These are phyloP conservation scores for Taeniopygia guttata DNA, from an alignment of 2,797 vertebrate genomes.

Conservation along the genomic window DNA sequence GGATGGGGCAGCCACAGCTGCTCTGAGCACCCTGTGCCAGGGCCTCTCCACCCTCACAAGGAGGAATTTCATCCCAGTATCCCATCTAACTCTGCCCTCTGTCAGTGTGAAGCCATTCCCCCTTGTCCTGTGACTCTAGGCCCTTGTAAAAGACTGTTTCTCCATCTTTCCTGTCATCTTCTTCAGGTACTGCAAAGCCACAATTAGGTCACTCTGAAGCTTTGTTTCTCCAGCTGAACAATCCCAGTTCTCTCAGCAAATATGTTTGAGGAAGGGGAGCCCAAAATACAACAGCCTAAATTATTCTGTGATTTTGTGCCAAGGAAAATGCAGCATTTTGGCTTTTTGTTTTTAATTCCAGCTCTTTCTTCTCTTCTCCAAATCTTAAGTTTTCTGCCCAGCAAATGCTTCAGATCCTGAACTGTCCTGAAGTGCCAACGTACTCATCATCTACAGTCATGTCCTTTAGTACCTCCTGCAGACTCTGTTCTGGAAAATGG, in stretches of 20 bases:
- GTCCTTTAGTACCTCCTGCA: background rate
- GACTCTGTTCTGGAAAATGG: background rate
- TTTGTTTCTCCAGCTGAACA: background rate
- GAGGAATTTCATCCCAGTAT: background rate
- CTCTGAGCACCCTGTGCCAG: background rate
- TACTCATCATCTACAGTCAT: background rate
- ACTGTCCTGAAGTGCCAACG: fast-evolving
- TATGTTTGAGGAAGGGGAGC: background rate
- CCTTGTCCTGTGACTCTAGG: background rate
- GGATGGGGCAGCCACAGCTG: background rate
- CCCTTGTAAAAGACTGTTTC: background rate
- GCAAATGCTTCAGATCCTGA: background rate
- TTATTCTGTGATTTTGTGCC: background rate
- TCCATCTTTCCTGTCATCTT: background rate
- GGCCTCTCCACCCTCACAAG: background rate
- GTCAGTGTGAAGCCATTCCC: background rate
- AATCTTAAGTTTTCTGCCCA: background rate
- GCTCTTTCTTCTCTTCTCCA: background rate
- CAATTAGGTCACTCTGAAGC: background rate
- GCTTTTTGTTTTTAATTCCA: background rate
- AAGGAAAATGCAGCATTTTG: background rate
- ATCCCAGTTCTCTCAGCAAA: background rate
- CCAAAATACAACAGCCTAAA: background rate
- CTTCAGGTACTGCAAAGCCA: background rate
- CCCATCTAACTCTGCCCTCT: background rate